Evolutionary conservation across 23 tunicate species (phyloP), one percentile per base, ranked within the genome.

Genomic region (Trididemnum miniatum): DNA sequence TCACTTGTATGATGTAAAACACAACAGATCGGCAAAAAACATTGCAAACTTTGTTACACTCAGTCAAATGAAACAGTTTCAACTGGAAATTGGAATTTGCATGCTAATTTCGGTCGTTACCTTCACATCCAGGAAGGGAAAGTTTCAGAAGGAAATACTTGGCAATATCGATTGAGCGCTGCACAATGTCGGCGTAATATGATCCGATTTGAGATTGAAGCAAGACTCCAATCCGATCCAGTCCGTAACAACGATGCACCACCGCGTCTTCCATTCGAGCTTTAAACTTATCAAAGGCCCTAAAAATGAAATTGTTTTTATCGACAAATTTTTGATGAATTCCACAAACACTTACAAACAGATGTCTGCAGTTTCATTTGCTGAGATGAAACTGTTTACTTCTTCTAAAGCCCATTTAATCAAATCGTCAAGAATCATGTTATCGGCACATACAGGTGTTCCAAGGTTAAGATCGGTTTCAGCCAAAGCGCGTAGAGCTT

Each of bases 191-290:
- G 24, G 66, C 66, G 66, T 51, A 77, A 27, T 37, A 73, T 20
- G 27, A 59, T 24, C 30, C 59, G 30, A 73, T 38, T 9, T 2
- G 9, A 3, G 59, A 2, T 9, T 2, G 20, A n/a, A 73, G 31
- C 9, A 20, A 40, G 32, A 2, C 57, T 26, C 59, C 59, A 23
- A 73, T 12, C 27, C 31, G 7, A 5, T 73, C 59, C 5, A 73
- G 59, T 3, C 31, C 31, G 7, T 26, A 38, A 30, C 79, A 73
- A 20, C 79, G 24, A 5, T 39, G 37, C 12, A 20, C 59, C 22
- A 73, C 79, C 9, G 79, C 79, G 29, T 73, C 79, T 22, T 20
- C 59, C 59, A 73, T 20, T 2, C 79, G 79, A 38, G 31, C 59
- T 34, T 73, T 73, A 9, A 73, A 27, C 9, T 39, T 38, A 26